Base-by-base conservation (phyloP, 2,797 vertebrate genomes). In the Knipowitschia caucasica region DNA sequence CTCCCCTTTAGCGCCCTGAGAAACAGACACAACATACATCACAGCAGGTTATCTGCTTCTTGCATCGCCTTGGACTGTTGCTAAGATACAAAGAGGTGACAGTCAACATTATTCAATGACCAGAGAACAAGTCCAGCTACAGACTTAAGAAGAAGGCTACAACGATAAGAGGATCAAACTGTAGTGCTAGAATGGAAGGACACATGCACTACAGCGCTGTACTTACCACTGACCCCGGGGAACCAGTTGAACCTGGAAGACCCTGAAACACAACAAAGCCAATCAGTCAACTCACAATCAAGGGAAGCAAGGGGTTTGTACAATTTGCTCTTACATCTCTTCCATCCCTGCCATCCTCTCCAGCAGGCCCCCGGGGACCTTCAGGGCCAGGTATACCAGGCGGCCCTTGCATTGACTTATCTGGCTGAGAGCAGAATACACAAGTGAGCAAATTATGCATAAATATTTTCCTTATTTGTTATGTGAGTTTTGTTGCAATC, bases 341-440 rank as follows among this genome's bases (percentile, higher is more conserved):
- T 58, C 91, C 91, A 39, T 90, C 89, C 68, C 86, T 83, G 63
- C 91, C 91, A 1, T 87, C 81, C 54, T 91, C 90, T 81, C 91
- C 91, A 9, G 74, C 4, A 1, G 80, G 35, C 6, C 91, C 91
- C 25, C 78, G 67, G 33, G 89, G 79, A 18, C 91, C 91, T 54
- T 89, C 81, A 25, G 85, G 73, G 14, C 91, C 91, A 1, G 69
- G 49, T 25, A 66, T 17, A 57, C 91, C 91, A 30, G 87, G 81
- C 23, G 89, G 88, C 1, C 91, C 91, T 62, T 84, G 89, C 51
- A 90, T 12, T 23, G 84, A 79, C 67, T 78, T 90, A 35, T 91
- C 90, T n/a, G 90, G 89, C 91, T 91, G 64, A 50, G 56, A 56
- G 45, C 60, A 9, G 58, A 57, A 9, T 62, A 20, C 62, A 44